phyloP scores from a whole-genome alignment of 2,113 vertebrate species.

The Ptyas mucosa region DNA sequence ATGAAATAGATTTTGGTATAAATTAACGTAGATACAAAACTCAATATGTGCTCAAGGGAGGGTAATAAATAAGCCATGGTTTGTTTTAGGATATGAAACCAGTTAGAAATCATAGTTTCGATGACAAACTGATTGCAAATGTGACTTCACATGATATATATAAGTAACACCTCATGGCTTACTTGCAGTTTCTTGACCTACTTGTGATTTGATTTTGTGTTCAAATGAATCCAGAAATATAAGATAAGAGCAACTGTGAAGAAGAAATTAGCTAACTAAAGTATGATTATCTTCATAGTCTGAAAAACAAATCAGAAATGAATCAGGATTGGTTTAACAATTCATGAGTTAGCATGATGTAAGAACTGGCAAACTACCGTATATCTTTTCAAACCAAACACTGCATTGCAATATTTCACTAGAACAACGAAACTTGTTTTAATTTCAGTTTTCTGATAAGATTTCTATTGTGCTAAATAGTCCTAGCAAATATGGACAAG shows the following conservation, averaged over 20 bases:
- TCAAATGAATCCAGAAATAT: background rate
- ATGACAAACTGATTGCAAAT: background rate
- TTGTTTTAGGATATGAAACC: background rate
- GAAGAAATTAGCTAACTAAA: background rate
- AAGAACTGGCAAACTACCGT: background rate
- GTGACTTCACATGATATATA: background rate
- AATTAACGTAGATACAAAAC: background rate
- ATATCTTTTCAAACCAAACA: background rate
- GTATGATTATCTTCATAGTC: background rate
- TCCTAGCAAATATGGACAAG: background rate
- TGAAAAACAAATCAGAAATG: background rate
- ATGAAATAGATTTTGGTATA: conserved; percentile 2
- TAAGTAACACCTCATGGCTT: background rate
- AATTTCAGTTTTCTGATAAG: background rate
- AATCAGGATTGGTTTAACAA: background rate
- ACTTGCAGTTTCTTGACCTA: background rate
- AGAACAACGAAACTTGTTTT: background rate
- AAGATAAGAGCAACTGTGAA: background rate
- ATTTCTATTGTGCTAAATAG: background rate
- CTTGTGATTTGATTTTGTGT: background rate
- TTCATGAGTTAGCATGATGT: background rate
- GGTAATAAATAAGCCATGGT: background rate
- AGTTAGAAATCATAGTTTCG: background rate
- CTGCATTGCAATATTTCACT: background rate
- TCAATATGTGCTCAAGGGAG: background rate